Conservation (phyloP, 30 jellyfish, hydroid and myxozoan genomes). For the Rhopilema esculentum region DNA sequence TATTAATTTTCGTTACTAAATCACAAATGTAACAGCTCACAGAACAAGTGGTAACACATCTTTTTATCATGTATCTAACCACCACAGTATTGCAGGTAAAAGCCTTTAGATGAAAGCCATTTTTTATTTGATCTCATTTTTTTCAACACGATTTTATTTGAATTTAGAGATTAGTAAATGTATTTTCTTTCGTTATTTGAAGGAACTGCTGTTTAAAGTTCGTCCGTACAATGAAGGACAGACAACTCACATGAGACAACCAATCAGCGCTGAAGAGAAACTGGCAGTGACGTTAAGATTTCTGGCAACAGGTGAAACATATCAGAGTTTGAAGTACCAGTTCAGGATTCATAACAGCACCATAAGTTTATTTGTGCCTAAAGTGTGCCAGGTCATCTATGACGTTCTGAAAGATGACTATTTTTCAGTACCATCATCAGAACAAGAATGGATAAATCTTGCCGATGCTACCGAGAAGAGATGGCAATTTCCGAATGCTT, state of each 20-base stretch:
- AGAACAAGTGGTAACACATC: no score
- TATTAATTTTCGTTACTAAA: no score
- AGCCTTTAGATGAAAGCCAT: no score
- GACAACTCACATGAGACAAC: conserved; percentile 15
- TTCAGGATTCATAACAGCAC: conserved; percentile 43
- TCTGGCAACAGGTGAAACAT: conserved; percentile 65
- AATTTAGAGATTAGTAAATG: no score
- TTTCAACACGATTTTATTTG: no score
- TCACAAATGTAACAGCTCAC: no score
- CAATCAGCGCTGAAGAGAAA: conserved; percentile 54
- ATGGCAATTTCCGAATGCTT: conserved; percentile 60
- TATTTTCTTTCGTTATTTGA: no score
- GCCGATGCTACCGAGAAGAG: conserved; percentile 26
- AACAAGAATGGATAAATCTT: conserved; percentile 41
- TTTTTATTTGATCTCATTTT: no score
- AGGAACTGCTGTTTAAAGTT: conserved; percentile 21
- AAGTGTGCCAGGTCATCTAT: conserved; percentile 25
- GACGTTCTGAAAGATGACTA: conserved; percentile 7
- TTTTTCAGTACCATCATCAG: conserved; percentile 21
- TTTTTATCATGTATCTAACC: no score
- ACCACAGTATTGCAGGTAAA: no score
- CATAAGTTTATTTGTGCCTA: conserved; percentile 17
- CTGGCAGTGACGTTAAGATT: conserved; percentile 65
- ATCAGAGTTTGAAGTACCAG: conserved; percentile 44
- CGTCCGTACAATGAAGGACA: conserved; percentile 10